Base-by-base conservation (phyloP, 2,113 vertebrate genomes). In the Glaucidium brasilianum region DNA sequence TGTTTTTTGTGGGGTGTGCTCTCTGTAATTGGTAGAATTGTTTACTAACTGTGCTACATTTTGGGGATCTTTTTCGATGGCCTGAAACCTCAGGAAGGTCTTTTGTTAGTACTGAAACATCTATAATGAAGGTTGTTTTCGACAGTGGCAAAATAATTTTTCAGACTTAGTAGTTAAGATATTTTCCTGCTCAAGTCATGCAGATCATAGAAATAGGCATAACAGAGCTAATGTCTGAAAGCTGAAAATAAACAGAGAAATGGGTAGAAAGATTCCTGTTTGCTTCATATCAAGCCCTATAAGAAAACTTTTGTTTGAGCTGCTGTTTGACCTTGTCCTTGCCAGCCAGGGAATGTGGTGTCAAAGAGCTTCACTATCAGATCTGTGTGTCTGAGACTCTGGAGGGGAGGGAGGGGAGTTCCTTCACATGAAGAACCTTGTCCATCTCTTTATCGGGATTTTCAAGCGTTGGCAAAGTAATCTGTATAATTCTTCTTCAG, bases 401-500 rank as follows among this genome's bases (percentile, higher is more conserved):
- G 43, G 82, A 78, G 43, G 52, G 55, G 29, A 74, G 64, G 41
- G 30, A 18, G 21, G 9, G 67, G 56, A 53, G 23, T 20, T 71
- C 64, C 69, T 89, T 75, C 59, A 34, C 32, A 3, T 20, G 73
- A 29, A 67, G 59, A 45, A 49, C 56, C 45, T 58, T 58, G 29
- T 50, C 67, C 3, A 5, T 15, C 52, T 72, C 39, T 26, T 15
- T 22, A 10, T 78, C 21, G 11, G 94, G n/a, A 82, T 77, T 71
- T 71, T 52, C 68, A 53, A 39, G 35, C 94, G 95, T 79, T 91
- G 95, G 87, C 95, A 97, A 92, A 95, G 79, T 79, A 93, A 96
- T 95, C 95, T 85, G 82, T 73, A 18, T 68, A 95, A 97, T 95
- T 97, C 76, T 95, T 85, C 95, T 88, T 81, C 91, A 53, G 60